Base-by-base conservation (phyloP, 1,140 invertebrate genomes). In the Phenacoccus solenopsis region DNA sequence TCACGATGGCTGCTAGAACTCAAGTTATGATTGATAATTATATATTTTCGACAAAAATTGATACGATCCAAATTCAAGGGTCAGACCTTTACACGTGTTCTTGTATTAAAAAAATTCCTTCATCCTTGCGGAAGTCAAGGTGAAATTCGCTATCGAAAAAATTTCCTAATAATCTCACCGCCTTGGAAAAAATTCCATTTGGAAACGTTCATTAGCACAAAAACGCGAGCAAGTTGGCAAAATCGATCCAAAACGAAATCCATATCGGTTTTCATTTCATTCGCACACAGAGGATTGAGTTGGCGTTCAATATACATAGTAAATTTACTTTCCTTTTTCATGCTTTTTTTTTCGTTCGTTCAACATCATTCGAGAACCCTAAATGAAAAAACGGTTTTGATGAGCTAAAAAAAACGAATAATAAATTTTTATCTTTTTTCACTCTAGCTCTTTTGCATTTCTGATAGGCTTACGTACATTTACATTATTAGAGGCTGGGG, bases 391-490 rank as follows among this genome's bases (percentile, higher is more conserved):
- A 25, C 38, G 38, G 38, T 49, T 27, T 27, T 64, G 59, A 64
- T 64, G 59, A 64, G 16, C 59, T 64, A 22, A 59, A 64, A 64
- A 64, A 64, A 64, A 64, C 59, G 59, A 64, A 27, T 64, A 64
- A 64, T 38, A 38, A 38, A 38, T 38, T 64, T 59, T 64, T 64
- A 24, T 64, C 25, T 64, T 24, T 64, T n/a, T 49, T n/a, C 20
- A 3, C 38, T 16, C 12, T 49, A 49, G 5, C 38, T 64, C 59
- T 64, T 64, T 64, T 64, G 59, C 59, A 64, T 64, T 64, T 64
- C 59, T 64, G 59, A 64, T 64, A 64, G 59, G 59, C 59, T 64
- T 64, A 64, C 59, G 25, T 64, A 64, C 59, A 64, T 64, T 64
- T 64, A 27, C 59, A 64, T 64, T 64, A 64, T 64, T 64, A 25